A percentile compares a stretch with the other conserved stretches of the same genome.
These are phyloP conservation scores for Sialis fuliginosa DNA, from an alignment of 2,888 invertebrate genomes.

Conservation along the genomic window DNA sequence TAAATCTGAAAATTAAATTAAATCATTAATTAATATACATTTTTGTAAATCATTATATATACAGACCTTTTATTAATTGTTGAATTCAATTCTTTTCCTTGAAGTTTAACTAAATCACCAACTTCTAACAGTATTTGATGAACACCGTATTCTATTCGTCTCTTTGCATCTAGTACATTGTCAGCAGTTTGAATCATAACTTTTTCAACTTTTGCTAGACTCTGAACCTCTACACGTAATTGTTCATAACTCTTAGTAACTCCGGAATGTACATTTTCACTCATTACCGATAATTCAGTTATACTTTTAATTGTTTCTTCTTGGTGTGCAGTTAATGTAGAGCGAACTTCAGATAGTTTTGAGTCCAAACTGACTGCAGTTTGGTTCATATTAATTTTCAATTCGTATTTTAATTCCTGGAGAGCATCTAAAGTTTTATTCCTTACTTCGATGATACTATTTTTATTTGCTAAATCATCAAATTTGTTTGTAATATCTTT, in stretches of 20 bases:
- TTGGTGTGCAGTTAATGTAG: constrained; percentile 14
- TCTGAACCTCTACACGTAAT: constrained; percentile 34
- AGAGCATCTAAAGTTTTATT: constrained; percentile 44
- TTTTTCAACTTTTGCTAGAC: constrained; percentile 54
- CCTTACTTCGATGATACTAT: constrained; percentile 34
- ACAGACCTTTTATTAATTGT: constrained; percentile 44
- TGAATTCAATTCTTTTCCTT: constrained; percentile 43
- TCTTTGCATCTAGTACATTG: constrained; percentile 66
- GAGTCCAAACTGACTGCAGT: constrained; percentile 7
- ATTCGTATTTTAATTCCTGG: constrained; percentile 31
- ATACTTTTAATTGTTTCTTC: constrained; percentile 16
- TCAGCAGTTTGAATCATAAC: constrained; percentile 70
- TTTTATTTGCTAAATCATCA: constrained; percentile 25
- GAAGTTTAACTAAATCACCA: constrained; percentile 45
- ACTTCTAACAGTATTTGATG: constrained; percentile 65
- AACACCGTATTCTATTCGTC: constrained; percentile 68
- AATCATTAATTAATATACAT: not conserved
- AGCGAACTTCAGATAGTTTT: constrained; percentile 11
- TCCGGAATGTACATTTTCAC: constrained; percentile 33
- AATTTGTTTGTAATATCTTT: constrained; percentile 16
- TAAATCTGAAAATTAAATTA: constrained; percentile 31
- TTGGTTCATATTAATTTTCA: constrained; percentile 18
- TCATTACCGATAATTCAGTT: constrained; percentile 23
- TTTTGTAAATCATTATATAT: not conserved
- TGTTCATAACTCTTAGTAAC: constrained; percentile 35